A percentile compares a stretch with the other conserved stretches of the same genome.
Conservation (phyloP, 2,113 vertebrate genomes). For the Eonycteris spelaea region DNA sequence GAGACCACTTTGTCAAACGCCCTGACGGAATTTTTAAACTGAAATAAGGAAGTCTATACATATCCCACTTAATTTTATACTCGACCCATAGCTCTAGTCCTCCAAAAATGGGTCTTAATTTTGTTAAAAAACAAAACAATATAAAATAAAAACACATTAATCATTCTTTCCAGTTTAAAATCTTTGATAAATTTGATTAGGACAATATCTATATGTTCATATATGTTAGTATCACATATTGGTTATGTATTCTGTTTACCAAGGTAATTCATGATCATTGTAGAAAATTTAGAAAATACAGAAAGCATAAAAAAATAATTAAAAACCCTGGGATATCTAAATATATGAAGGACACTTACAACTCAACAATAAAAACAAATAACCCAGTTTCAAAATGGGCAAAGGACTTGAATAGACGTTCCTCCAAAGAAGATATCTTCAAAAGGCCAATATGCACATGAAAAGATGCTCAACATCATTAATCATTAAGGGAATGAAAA, state of each 20-base stretch:
- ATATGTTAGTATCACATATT: background rate
- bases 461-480: background rate
- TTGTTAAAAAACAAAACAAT: background rate
- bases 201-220: background rate
- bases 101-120: background rate
- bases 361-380: background rate
- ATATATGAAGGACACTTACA: background rate
- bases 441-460: background rate
- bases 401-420: background rate
- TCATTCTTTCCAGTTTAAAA: background rate
- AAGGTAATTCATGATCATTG: background rate
- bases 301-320: background rate
- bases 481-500: background rate
- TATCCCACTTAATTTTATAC: background rate
- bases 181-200: background rate
- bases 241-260: background rate
- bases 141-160: background rate
- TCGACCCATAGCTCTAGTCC: background rate
- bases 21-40: background rate
- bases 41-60: background rate
- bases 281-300: constrained; percentile 20
- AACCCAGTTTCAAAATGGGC: background rate
- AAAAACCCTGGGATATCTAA: background rate
- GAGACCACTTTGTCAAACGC: background rate
- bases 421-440: background rate